Conservation (phyloP, 2,797 vertebrate species). For the Simalia tracyae region DNA sequence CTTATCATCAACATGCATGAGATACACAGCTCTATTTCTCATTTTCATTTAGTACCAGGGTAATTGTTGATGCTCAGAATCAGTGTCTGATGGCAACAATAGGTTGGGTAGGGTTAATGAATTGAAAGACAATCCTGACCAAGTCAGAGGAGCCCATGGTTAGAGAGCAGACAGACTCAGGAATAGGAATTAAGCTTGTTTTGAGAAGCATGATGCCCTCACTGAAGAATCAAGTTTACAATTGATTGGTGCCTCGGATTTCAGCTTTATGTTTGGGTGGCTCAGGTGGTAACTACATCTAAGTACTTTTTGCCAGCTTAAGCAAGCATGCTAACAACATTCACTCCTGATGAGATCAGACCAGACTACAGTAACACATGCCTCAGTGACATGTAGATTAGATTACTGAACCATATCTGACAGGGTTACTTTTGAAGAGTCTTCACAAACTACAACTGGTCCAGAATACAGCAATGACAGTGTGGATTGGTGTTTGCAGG, state of each 20-base stretch:
- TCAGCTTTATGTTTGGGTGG: background rate
- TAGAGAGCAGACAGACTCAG: background rate
- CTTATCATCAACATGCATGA: background rate
- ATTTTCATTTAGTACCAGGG: background rate
- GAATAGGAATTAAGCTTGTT: background rate
- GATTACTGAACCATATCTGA: background rate
- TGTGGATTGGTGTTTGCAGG: background rate
- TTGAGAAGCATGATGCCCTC: background rate
- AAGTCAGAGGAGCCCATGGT: background rate
- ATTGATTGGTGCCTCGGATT: background rate
- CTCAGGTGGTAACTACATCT: background rate
- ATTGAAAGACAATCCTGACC: background rate
- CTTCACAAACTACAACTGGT: background rate
- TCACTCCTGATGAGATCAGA: background rate
- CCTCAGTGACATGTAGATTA: background rate
- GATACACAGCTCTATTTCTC: background rate
- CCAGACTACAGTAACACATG: background rate
- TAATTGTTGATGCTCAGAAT: background rate
- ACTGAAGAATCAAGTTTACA: background rate
- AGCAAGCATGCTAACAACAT: background rate
- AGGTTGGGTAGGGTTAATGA: background rate
- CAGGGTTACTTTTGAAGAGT: background rate
- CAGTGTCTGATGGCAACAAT: background rate
- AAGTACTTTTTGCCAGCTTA: background rate
- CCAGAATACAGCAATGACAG: background rate